Base-by-base conservation (phyloP, 2,113 vertebrate genomes). In the Lanius collurio region DNA sequence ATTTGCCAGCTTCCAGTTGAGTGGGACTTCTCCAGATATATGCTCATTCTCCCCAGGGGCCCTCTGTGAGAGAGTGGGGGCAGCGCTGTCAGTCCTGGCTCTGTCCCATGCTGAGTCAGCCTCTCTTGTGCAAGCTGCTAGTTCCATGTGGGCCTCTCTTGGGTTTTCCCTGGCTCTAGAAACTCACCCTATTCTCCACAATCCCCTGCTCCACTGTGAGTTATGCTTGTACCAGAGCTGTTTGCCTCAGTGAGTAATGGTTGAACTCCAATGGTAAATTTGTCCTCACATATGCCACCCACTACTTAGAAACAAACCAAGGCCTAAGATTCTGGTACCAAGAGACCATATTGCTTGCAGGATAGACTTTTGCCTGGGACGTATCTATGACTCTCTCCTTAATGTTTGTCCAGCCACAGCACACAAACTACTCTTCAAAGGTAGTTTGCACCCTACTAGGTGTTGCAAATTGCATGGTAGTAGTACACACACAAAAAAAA, bases 101-200 rank as follows among this genome's bases (percentile, higher is more conserved):
- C 42, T 0, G 0, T 55, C 35, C 56, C 16, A 8, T 42, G 56
- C 35, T 77, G 71, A 77, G 7, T 83, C 56, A 77, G 31, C 49
- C 23, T 42, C 71, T 63, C 80, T 83, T 90, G 56, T 77, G 80
- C 71, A 83, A 83, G 49, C 22, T 37, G 22, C 33, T 2, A 0
- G 18, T 19, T 77, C 56, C 56, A 33, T 50, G 19, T 63, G 71
- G 27, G 27, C 27, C 42, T 83, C 10, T 70, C 18, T 35, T 83
- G 64, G 42, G 42, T 15, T 77, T 83, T 11, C 49, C 19, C 56
- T 24, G 19, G 3, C 57, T 63, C 35, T 49, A 42, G 71, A 56
- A 77, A 63, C 35, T 70, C 1, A 0, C 22, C 31, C 56, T 37
- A 1, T 56, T 56, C 49, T 69, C 22, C 35, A 31, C 0, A 1